Percentiles rank a stretch among this genome's conserved stretches.
Conservation (phyloP, 2,113 vertebrate species). For the Lepus timidus region DNA sequence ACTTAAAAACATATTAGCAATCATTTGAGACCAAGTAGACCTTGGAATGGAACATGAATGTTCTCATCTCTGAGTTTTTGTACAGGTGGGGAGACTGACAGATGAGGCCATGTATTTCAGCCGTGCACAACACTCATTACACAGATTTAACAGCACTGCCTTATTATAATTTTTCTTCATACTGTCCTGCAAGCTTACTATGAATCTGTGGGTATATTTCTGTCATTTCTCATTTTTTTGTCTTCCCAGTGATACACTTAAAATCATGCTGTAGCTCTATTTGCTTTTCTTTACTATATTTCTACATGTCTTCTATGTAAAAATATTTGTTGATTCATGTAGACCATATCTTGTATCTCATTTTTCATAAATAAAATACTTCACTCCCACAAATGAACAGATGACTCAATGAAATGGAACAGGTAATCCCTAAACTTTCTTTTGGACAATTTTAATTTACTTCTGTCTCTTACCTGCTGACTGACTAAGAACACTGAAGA, state of each 20-base stretch:
- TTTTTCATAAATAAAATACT: slow-evolving; percentile 40
- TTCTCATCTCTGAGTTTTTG: background rate
- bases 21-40: background rate
- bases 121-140: background rate
- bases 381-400: background rate
- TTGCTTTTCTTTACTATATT: background rate
- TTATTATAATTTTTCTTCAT: background rate
- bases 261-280: background rate
- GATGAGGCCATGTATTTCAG: background rate
- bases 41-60: background rate
- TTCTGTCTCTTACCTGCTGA: background rate
- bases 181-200: background rate
- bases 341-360: background rate
- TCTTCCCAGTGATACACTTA: background rate
- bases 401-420: slow-evolving; percentile 17
- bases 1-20: background rate
- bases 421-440: background rate
- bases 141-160: background rate
- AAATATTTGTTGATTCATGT: background rate
- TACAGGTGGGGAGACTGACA: background rate
- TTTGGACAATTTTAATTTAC: slow-evolving; percentile 16
- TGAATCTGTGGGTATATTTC: background rate
- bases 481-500: background rate
- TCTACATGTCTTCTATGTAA: background rate
- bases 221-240: background rate